phyloP scores from a whole-genome alignment of 2,888 invertebrate genomes.

The Synergus umbraculus region DNA sequence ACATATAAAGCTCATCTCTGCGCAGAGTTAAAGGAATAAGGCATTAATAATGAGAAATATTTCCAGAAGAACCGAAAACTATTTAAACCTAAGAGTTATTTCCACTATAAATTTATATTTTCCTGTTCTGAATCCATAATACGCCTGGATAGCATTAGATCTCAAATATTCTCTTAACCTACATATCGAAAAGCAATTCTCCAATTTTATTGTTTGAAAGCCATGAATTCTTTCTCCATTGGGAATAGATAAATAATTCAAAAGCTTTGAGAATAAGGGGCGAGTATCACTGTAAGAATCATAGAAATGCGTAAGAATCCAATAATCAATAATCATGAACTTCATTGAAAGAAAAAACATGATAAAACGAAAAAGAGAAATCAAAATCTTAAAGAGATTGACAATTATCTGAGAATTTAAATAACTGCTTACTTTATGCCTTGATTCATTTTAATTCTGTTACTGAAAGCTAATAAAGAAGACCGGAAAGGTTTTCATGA shows the following conservation, averaged over 20 bases:
- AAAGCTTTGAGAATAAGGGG: neutral
- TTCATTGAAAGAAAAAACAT: neutral
- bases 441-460: neutral
- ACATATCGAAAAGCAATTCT: neutral
- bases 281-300: neutral
- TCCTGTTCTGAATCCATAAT: neutral
- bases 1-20: neutral
- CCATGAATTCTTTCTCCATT: neutral
- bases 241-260: neutral
- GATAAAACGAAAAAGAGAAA: neutral
- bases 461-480: neutral
- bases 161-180: neutral
- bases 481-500: neutral
- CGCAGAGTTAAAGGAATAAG: too few species aligned
- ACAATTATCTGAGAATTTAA: neutral
- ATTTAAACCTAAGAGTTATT: neutral
- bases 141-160: neutral
- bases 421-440: neutral
- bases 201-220: neutral
- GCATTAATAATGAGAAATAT: neutral
- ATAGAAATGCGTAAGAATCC: neutral
- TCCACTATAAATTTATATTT: neutral
- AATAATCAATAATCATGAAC: neutral
- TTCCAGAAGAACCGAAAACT: neutral
- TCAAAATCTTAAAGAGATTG: accelerated